These are phyloP conservation scores for Myotis pilosus DNA, from an alignment of 2,797 vertebrate genomes.

Conservation along the genomic window DNA sequence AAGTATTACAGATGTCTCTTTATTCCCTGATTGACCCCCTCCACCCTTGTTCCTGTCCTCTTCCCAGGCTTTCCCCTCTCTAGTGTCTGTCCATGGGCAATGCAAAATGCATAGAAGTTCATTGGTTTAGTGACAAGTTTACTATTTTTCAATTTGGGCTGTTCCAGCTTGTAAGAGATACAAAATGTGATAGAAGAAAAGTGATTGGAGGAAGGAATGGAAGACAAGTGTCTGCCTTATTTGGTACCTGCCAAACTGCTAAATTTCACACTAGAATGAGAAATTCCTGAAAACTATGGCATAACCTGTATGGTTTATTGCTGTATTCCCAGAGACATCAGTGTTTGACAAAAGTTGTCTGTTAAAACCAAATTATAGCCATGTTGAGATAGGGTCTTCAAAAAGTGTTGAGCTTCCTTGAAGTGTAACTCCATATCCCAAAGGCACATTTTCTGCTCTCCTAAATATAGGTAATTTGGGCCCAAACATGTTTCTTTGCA, in stretches of 20 bases:
- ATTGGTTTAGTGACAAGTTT: not conserved
- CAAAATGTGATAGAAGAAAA: not conserved
- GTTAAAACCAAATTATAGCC: not conserved
- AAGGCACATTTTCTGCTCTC: not conserved
- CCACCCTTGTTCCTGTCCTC: too few species aligned
- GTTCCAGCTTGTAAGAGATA: not conserved
- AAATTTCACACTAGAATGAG: not conserved
- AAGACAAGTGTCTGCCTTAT: not conserved
- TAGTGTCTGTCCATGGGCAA: too few species aligned
- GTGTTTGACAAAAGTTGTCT: not conserved
- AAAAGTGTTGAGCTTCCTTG: not conserved
- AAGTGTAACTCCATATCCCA: not conserved
- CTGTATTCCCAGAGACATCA: not conserved
- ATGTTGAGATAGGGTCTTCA: not conserved
- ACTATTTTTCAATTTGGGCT: not conserved
- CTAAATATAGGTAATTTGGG: not conserved
- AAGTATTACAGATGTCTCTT: too few species aligned
- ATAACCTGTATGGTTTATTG: not conserved
- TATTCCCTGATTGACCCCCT: too few species aligned
- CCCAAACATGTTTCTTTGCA: not conserved
- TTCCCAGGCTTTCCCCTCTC: too few species aligned
- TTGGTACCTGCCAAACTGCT: not conserved
- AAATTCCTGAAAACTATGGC: not conserved
- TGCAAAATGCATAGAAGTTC: too few species aligned
- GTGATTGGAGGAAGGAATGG: not conserved